Evolutionary conservation across 2,113 vertebrate species (phyloP).

Genomic region (Callipepla squamata): DNA sequence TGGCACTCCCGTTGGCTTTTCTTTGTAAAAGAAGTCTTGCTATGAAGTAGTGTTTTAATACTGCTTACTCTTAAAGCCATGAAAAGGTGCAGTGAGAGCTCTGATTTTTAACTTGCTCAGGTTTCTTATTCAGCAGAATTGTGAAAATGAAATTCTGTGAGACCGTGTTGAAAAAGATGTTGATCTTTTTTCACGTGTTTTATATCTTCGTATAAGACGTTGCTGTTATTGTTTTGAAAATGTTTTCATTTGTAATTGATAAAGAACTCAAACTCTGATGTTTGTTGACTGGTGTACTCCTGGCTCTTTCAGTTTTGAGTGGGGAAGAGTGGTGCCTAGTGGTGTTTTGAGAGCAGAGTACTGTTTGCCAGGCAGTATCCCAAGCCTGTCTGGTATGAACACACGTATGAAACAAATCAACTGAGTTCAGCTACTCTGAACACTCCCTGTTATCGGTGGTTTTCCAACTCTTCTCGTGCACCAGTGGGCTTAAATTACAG

Average conservation of each 20-base stretch:
- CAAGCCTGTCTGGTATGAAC: not conserved
- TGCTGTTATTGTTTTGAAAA: not conserved
- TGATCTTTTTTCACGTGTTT: not conserved
- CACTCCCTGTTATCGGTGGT: not conserved
- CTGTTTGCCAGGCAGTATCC: not conserved
- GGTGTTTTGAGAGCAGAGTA: not conserved
- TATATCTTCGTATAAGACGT: not conserved
- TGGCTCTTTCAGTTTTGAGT: not conserved
- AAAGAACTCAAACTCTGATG: not conserved
- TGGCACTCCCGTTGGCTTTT: not conserved
- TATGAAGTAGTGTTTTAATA: not conserved
- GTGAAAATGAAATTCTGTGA: not conserved
- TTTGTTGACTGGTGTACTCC: not conserved
- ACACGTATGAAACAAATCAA: not conserved
- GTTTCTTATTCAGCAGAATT: not conserved
- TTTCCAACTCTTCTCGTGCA: not conserved
- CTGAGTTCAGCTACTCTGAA: not conserved
- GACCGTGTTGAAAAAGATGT: not conserved
- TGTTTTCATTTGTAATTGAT: not conserved
- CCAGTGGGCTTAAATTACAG: conserved; percentile 15
- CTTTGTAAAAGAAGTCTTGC: not conserved
- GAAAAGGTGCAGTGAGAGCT: not conserved
- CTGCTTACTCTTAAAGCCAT: not conserved
- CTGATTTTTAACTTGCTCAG: not conserved
- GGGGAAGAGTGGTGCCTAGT: not conserved